Evolutionary conservation across 2,797 vertebrate genomes (phyloP).

Genomic region (Coregonus suidteri): DNA sequence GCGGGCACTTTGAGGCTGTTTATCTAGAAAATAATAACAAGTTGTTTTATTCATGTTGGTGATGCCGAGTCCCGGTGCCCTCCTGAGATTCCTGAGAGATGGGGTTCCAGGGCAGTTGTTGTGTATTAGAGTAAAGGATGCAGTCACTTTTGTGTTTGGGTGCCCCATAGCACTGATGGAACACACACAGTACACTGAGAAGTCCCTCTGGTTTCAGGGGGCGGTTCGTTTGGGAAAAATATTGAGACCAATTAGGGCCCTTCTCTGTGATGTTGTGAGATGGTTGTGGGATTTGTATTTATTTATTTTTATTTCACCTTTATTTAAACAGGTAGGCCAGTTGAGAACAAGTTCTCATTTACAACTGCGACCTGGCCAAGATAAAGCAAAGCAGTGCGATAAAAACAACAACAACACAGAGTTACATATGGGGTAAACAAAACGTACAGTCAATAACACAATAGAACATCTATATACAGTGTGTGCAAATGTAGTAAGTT

Average conservation of each 20-base stretch:
- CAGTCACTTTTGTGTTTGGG: slow-evolving; percentile 30
- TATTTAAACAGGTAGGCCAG: too few relatives aligned
- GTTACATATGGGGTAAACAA: too few relatives aligned
- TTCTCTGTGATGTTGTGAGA: slow-evolving; percentile 19
- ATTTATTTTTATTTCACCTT: too few relatives aligned
- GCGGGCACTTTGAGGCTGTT: slow-evolving; percentile 73
- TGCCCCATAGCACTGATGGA: slow-evolving; percentile 36
- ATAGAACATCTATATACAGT: too few relatives aligned
- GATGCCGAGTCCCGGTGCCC: slow-evolving; percentile 60
- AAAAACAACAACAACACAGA: too few relatives aligned
- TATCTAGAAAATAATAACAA: slow-evolving; percentile 78
- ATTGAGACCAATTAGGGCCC: slow-evolving; percentile 32
- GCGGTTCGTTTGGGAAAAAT: slow-evolving; percentile 36
- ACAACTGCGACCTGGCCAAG: too few relatives aligned
- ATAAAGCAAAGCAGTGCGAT: too few relatives aligned
- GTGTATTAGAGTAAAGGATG: slow-evolving; percentile 37
- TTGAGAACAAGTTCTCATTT: too few relatives aligned
- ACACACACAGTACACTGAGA: slow-evolving; percentile 28
- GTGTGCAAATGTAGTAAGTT: too few relatives aligned
- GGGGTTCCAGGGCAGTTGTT: slow-evolving; percentile 51
- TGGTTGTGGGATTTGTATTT: background rate
- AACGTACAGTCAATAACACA: too few relatives aligned
- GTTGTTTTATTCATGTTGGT: slow-evolving; percentile 77
- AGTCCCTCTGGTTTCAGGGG: slow-evolving; percentile 27
- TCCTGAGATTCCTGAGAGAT: slow-evolving; percentile 56